Percentiles rank a stretch among this genome's conserved stretches.
Conservation (phyloP, 2,113 vertebrate species). For the Oxygymnocypris stewartii region DNA sequence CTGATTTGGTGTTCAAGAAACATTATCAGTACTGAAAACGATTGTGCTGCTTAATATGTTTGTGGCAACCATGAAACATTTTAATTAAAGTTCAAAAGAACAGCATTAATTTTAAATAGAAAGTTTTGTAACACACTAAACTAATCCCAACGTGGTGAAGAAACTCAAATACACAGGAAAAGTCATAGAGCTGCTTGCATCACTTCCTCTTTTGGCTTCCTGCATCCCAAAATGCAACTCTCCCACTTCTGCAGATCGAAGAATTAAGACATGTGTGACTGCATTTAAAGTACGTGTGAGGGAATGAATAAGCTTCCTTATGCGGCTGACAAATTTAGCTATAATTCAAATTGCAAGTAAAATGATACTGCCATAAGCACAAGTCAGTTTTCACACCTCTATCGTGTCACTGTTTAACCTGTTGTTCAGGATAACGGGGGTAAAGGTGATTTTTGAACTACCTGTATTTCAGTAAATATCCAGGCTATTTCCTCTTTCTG, state of each 20-base stretch:
- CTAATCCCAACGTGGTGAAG: background rate
- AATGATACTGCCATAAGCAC: background rate
- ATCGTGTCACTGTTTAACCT: constrained; percentile 19
- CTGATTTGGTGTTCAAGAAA: background rate
- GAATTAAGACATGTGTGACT: background rate
- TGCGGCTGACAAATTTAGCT: background rate
- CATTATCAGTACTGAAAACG: background rate
- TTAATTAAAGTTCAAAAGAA: background rate
- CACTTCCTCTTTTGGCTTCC: constrained; percentile 34
- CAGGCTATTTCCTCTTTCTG: constrained; percentile 45
- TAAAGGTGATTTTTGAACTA: constrained; percentile 33
- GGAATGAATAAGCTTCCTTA: background rate
- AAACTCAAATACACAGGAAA: constrained; percentile 2
- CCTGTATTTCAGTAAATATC: background rate
- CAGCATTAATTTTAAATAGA: background rate
- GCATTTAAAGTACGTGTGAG: background rate
- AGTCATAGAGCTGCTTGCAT: background rate
- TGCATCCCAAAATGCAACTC: constrained; percentile 3
- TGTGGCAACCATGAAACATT: background rate
- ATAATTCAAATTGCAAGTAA: background rate
- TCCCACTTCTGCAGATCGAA: constrained; percentile 26
- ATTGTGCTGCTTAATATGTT: background rate
- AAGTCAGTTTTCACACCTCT: background rate
- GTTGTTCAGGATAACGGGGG: constrained; percentile 35
- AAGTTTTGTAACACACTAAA: background rate